Base-by-base conservation (phyloP, 2,797 vertebrate genomes). In the Darevskia nairensis region DNA sequence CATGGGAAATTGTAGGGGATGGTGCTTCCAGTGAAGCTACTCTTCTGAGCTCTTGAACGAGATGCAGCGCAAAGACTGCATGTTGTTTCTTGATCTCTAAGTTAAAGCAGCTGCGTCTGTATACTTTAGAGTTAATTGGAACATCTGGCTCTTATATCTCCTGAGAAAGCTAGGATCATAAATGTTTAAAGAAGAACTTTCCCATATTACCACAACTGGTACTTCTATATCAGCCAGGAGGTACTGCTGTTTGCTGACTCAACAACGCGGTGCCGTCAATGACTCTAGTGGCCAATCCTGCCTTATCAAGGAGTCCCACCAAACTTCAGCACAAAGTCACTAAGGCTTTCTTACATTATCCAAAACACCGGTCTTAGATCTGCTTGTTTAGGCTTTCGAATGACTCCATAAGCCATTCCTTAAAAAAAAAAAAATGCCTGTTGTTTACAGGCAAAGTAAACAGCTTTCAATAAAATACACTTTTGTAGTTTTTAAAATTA, bases 111-210 rank as follows among this genome's bases (percentile, higher is more conserved):
- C 88, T 81, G 83, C 29, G 59, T 39, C 78, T 89, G 71, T 85
- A 82, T 85, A 81, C 71, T 82, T 85, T 76, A 55, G 83, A 80
- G 59, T 89, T 85, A 85, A 89, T 89, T 82, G 61, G 59, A 89
- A 86, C 88, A 89, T 89, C 84, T 89, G 88, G 59, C 44, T 50
- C 61, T 76, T 76, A 81, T 50, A 75, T 82, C 79, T 85, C 78
- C 41, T n/a, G 78, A 85, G 88, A 86, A 89, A 89, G 61, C 72
- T 23, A 77, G 71, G 59, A 77, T 82, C 72, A 82, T 85, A 75
- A 81, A 81, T 82, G 78, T 89, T 89, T 89, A 85, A 85, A 89
- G 84, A 77, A 86, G 78, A 77, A 44, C 19, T 75, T 81, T 82
- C 59, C 72, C 59, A 41, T 80, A 39, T 86, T 85, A 77, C 32